Base-by-base conservation (phyloP, 2,113 vertebrate genomes). In the Tenrec ecaudatus region DNA sequence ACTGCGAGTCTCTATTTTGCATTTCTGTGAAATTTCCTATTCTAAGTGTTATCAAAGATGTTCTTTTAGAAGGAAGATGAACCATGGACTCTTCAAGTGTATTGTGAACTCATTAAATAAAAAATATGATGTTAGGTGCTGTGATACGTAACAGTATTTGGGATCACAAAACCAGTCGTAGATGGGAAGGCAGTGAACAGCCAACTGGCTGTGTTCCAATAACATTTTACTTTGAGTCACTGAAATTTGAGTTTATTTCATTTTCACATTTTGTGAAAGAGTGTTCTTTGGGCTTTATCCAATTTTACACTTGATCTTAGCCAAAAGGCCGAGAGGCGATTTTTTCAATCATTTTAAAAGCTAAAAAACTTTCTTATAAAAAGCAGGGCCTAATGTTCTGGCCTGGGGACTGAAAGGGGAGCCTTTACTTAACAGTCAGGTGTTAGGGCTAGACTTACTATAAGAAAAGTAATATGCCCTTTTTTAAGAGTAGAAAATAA, bases 31-130 rank as follows among this genome's bases (percentile, higher is more conserved):
- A 90, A 47, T 16, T 7, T 71, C 29, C 40, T 89, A n/a, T 68
- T 95, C 58, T 76, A 81, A 86, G 31, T 76, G 3, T 88, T 90
- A 20, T 66, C 73, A 25, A 92, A 60, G 84, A 69, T 68, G 27
- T 11, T 53, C 20, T 82, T 89, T 66, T 5, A 58, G 62, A 86
- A 91, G n/a, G 27, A 64, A 73, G 29, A 15, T 89, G 20, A 15
- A n/a, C 58, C 47, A 25, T 86, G 57, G 91, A 91, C 62, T 36
- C n/a, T 85, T 57, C 22, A 66, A 88, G 53, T 14, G 43, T 17
- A 20, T 47, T 47, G 23, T 33, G 10, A 7, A 69, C 2, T 20
- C 66, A 20, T 69, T 60, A 82, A 77, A 57, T 40, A 2, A 80
- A 43, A 86, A 69, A 17, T 68, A 62, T 19, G 16, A 89, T 43